Evolutionary conservation across 2,113 vertebrate species (phyloP), one percentile per base, ranked within the genome.

Genomic region (Cyprinodon brontotheroides): DNA sequence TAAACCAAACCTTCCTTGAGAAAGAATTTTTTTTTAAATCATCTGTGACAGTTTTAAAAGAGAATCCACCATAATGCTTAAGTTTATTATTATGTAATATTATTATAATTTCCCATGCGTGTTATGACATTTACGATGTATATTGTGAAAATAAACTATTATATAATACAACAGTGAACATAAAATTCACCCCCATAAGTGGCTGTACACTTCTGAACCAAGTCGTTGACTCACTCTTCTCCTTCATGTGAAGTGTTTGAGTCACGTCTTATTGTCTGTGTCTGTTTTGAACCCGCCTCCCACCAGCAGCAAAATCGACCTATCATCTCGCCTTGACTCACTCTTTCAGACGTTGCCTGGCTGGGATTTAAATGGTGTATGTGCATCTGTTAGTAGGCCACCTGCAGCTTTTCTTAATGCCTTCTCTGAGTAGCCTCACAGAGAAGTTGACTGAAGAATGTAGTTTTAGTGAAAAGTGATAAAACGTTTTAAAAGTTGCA

Each of bases 361-460:
- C 17, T n/a, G 48, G n/a, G 67, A 14, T 57, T 3, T 13, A 5
- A 57, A 11, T n/a, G 14, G 63, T n/a, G 39, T 64, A 20, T 64
- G 37, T 63, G 61, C 38, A 38, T 63, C 15, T 43, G 15, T 39
- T 41, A 40, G 17, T 11, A 9, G 17, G 62, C 39, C 17, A 65
- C 63, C 63, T 65, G 63, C 63, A 5, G 63, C 43, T 65, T 22
- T n/a, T 41, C 63, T 22, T 45, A 65, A 65, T 65, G 63, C 63
- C 63, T 20, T 45, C 9, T 53, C 50, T 53, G 50, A 53, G 50
- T 20, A 8, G 17, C 40, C 63, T 65, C 11, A 22, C 63, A n/a
- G 39, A 43, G 65, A 47, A 15, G 66, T 57, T 37, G 15, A 53
- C 15, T 20, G 65, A 48, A 15, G 43, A 29, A 15, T 17, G 7